Base-by-base conservation (phyloP, 1,140 invertebrate genomes). In the Palaemon carinicauda region DNA sequence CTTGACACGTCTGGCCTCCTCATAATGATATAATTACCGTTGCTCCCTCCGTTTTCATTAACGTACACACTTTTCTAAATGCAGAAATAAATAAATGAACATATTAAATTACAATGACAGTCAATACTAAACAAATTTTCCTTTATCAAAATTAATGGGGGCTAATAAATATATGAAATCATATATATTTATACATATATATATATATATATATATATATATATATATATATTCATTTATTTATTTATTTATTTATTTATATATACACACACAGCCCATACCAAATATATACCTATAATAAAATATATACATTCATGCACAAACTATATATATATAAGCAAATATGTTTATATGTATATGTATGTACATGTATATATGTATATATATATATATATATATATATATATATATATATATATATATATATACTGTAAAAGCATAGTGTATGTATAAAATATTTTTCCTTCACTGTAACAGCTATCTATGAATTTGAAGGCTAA, bases 161-260 rank as follows among this genome's bases (percentile, higher is more conserved):
- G n/a, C n/a, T 60, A 3, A 21, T 0, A 21, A 21, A 60, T 60
- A 60, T 12, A 60, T 60, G 24, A 21, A 60, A 21, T 21, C 1
- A 60, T 60, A 10, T 60, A 3, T 12, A 60, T 60, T 14, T 60
- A 60, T 60, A 60, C 17, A 60, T 60, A 60, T 60, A 60, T 60
- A 60, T 60, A 60, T 60, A 60, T 60, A 60, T 60, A 60, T 60
- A 60, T 60, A 60, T 60, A 60, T 60, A 60, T 60, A 60, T 60
- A 60, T 60, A 60, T 60, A 60, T 60, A 60, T 60, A 60, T 21
- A 21, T 60, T 60, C n/a, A 60, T 60, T 14, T 60, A 60, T 60
- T 10, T 60, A 60, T 60, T 14, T 60, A 21, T 60, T 14, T 60
- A 60, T 10, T 60, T 60, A 60, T 60, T 14, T 60, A 60, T 60